Percentiles rank a stretch among this genome's conserved stretches.
Conservation (phyloP, 2,113 vertebrate genomes). For the Dolichotis patagonum region DNA sequence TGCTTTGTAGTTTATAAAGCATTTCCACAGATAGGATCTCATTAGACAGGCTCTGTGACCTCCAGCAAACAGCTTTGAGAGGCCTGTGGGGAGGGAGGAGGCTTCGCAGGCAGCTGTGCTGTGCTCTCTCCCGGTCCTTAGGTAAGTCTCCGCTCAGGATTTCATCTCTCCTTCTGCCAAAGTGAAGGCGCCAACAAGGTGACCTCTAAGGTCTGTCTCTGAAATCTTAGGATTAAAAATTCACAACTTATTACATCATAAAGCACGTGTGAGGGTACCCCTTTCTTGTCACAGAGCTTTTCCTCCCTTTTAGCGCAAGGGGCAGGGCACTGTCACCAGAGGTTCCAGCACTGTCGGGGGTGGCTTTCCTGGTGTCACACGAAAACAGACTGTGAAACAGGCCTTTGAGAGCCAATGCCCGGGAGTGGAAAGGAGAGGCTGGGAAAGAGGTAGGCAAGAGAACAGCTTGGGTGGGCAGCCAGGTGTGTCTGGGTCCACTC, state of each 20-base stretch:
- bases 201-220: background rate
- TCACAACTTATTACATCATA: background rate
- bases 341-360: background rate
- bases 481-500: background rate
- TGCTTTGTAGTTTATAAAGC: conserved; percentile 19
- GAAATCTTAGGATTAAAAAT: background rate
- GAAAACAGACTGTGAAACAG: background rate
- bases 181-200: background rate
- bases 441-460: background rate
- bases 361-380: background rate
- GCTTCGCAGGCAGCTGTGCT: background rate
- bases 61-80: background rate
- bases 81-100: background rate
- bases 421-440: background rate
- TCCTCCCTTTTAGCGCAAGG: background rate
- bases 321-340: background rate
- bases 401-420: background rate
- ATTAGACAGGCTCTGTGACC: background rate
- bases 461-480: background rate
- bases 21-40: conserved; percentile 46
- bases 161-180: background rate
- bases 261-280: background rate
- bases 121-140: background rate
- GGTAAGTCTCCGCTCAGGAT: background rate
- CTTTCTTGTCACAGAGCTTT: background rate